A percentile compares a stretch with the other conserved stretches of the same genome.
These are phyloP conservation scores for Fopius arisanus DNA, from an alignment of 1,140 invertebrate genomes.

Conservation along the genomic window DNA sequence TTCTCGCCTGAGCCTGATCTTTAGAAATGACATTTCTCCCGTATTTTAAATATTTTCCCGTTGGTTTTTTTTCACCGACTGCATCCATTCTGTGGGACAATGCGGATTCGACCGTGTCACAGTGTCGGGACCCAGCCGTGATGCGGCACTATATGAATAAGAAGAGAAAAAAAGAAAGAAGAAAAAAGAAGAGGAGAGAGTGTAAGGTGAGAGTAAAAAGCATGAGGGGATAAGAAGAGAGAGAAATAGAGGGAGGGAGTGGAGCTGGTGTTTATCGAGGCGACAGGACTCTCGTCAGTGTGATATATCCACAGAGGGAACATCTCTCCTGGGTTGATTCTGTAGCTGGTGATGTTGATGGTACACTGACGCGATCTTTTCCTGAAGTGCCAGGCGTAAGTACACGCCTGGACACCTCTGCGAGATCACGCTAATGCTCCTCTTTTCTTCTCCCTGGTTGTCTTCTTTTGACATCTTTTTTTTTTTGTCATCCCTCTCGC, in stretches of 20 bases:
- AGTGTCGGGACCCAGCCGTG: neutral
- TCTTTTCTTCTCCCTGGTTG: constrained; percentile 10
- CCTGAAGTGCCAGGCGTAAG: constrained; percentile 52
- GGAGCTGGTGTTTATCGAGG: constrained; percentile 46
- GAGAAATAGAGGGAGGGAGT: neutral
- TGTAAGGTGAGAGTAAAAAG: neutral
- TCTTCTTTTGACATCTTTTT: neutral
- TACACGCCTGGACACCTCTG: constrained; percentile 53
- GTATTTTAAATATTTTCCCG: neutral
- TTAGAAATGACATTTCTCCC: neutral
- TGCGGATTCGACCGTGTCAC: constrained; percentile 5
- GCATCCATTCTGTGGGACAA: constrained; percentile 20
- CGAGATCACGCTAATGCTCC: constrained; percentile 23
- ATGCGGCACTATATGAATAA: neutral
- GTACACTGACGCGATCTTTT: constrained; percentile 30
- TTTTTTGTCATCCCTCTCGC: neutral
- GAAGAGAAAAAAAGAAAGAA: neutral
- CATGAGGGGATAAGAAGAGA: neutral
- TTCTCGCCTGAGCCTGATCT: too few relatives aligned
- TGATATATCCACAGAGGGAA: neutral
- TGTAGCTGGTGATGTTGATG: neutral
- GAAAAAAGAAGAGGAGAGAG: neutral
- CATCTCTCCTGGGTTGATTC: neutral
- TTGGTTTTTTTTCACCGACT: constrained; percentile 16
- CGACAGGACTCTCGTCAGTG: constrained; percentile 28